Evolutionary conservation across 2,113 vertebrate genomes (phyloP).

Genomic region (Sander lucioperca): DNA sequence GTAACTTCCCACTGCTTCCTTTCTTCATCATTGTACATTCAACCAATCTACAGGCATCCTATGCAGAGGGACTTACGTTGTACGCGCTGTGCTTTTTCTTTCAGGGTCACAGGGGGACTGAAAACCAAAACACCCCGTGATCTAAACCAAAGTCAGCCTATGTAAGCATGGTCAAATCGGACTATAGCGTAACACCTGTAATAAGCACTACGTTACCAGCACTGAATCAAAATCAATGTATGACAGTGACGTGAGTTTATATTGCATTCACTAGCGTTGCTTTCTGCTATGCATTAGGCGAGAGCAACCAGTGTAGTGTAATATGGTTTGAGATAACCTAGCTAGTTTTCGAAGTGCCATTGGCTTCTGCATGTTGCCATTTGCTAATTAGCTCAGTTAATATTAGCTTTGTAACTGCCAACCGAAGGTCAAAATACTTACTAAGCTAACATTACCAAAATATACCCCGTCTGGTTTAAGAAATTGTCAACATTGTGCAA

Average conservation of each 20-base stretch:
- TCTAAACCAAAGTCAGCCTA: background rate
- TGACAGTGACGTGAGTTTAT: background rate
- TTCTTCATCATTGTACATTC: background rate
- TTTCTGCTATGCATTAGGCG: background rate
- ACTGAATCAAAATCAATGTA: background rate
- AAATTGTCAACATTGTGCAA: background rate
- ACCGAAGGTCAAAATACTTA: conserved; percentile 55
- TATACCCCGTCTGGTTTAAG: background rate
- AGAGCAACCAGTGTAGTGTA: background rate
- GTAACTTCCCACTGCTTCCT: background rate
- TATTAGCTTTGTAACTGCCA: conserved; percentile 31
- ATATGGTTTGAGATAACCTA: background rate
- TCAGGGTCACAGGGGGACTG: background rate
- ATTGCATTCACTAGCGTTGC: background rate
- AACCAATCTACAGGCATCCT: background rate
- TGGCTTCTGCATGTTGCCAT: background rate
- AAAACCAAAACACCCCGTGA: background rate
- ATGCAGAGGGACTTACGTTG: background rate
- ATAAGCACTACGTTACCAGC: background rate
- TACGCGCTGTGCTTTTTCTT: background rate
- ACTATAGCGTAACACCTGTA: background rate
- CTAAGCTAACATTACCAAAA: background rate
- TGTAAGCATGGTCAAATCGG: background rate
- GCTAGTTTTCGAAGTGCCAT: conserved; percentile 3
- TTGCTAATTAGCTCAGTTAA: conserved; percentile 42